Evolutionary conservation across 2,113 vertebrate species (phyloP).

Genomic region (Dasypus novemcinctus): DNA sequence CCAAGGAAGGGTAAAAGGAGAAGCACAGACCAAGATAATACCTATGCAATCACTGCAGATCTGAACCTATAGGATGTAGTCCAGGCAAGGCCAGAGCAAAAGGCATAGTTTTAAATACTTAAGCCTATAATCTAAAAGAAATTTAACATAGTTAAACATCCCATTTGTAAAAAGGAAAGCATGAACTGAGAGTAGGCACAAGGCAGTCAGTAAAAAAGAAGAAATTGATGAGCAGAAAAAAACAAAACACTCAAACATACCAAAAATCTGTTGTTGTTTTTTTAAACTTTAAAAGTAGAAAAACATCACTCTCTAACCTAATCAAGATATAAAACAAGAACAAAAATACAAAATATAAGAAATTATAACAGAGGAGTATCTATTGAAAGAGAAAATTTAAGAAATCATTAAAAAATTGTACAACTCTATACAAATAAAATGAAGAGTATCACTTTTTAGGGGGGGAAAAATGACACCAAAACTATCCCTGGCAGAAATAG

Average conservation of each 20-base stretch:
- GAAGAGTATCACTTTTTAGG: neutral
- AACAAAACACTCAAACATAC: neutral
- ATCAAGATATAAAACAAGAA: neutral
- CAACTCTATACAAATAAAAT: neutral
- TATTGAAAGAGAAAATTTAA: neutral
- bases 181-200: neutral
- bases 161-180: neutral
- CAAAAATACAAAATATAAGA: neutral
- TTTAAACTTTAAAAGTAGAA: neutral
- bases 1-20: neutral
- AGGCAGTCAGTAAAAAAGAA: neutral
- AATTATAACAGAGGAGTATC: neutral
- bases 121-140: neutral
- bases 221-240: neutral
- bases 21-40: neutral
- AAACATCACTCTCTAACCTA: neutral
- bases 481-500: neutral
- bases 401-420: neutral
- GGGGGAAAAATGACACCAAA: neutral
- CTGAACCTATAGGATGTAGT: neutral
- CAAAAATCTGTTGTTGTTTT: neutral
- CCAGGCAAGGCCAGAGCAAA: neutral
- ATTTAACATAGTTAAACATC: neutral
- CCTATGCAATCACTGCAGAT: no score
- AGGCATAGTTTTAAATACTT: neutral